Evolutionary conservation across 2,113 vertebrate species (phyloP).

Genomic region (Bubo scandiacus): DNA sequence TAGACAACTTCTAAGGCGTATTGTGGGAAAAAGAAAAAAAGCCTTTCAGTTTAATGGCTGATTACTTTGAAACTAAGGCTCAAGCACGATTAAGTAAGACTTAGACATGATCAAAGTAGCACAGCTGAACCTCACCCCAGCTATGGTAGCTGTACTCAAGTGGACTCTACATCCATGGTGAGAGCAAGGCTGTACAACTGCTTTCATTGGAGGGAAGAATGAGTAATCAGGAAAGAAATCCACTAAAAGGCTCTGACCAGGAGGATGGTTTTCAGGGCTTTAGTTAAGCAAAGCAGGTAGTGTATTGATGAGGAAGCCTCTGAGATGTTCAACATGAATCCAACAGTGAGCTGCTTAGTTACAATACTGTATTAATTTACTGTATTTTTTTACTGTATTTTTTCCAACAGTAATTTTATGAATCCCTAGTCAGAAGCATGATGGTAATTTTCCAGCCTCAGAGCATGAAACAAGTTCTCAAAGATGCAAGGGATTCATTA

Average conservation of each 20-base stretch:
- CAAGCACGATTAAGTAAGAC: background rate
- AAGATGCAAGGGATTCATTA: background rate
- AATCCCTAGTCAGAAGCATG: background rate
- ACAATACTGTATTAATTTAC: background rate
- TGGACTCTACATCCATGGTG: background rate
- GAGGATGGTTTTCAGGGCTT: background rate
- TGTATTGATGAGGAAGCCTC: background rate
- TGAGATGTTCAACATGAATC: background rate
- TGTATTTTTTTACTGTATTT: background rate
- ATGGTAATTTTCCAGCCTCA: constrained; percentile 17
- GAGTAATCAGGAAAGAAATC: background rate
- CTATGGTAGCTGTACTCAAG: rapidly evolving
- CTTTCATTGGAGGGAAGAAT: background rate
- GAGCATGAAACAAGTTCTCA: background rate
- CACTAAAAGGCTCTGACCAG: background rate
- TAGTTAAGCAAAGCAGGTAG: background rate
- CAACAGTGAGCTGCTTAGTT: background rate
- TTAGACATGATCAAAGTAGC: background rate
- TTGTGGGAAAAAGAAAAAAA: background rate
- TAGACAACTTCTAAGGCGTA: background rate
- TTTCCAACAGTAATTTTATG: constrained; percentile 18
- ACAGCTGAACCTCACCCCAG: background rate
- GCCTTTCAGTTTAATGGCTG: background rate
- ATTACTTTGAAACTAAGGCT: background rate
- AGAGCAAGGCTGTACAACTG: background rate